Percentiles rank a stretch among this genome's conserved stretches.
Evolutionary conservation across 2,888 invertebrate genomes (phyloP).

Genomic region (Cataglyphis altisquamis): DNA sequence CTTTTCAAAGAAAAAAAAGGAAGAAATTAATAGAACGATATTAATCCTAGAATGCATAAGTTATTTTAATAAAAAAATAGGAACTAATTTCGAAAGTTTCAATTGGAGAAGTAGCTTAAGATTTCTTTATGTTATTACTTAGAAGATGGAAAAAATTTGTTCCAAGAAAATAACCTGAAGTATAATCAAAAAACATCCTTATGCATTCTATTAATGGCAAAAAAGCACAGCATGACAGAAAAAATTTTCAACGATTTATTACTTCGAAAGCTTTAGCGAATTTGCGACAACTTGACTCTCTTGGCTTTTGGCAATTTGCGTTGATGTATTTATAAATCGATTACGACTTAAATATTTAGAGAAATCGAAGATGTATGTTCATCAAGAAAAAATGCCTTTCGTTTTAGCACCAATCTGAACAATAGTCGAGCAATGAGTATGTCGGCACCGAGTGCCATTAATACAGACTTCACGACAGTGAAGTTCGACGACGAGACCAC

Average conservation of each 20-base stretch:
- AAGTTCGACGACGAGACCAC: constrained; percentile 90
- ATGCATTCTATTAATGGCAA: constrained; percentile 5
- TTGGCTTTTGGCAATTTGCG: constrained; percentile 53
- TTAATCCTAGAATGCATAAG: not conserved
- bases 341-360: not conserved
- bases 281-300: not conserved
- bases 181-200: not conserved
- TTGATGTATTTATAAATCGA: constrained; percentile 64
- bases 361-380: not conserved
- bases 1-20: constrained; percentile 5
- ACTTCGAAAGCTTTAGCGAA: constrained; percentile 5
- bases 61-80: not conserved
- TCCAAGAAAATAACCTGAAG: not conserved
- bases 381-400: constrained; percentile 44
- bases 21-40: not conserved
- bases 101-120: not conserved
- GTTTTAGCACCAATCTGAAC: constrained; percentile 89
- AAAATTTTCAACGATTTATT: not conserved
- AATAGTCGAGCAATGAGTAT: constrained; percentile 92
- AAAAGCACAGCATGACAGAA: constrained; percentile 8
- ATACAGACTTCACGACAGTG: constrained; percentile 91
- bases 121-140: not conserved
- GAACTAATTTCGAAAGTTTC: not conserved
- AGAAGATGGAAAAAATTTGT: not conserved
- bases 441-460: constrained; percentile 96